Conservation (phyloP, 2,888 invertebrate species). For the Monopis laevigella region DNA sequence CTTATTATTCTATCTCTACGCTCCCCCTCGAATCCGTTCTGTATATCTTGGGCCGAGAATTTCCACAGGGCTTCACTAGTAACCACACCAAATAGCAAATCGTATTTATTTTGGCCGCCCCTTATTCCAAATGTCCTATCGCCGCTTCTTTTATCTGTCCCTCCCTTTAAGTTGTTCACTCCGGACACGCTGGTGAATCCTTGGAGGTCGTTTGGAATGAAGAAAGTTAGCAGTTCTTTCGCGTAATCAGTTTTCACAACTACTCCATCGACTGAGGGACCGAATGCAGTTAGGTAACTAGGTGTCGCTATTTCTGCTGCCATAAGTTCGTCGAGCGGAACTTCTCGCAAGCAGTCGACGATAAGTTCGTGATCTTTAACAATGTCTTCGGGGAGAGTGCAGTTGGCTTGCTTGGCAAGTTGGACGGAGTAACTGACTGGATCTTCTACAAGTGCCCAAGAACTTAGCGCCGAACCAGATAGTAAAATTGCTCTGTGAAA, state of each 20-base stretch:
- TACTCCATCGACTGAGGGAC: constrained; percentile 94
- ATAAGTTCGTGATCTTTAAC: constrained; percentile 85
- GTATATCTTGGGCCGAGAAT: constrained; percentile 86
- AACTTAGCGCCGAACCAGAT: constrained; percentile 88
- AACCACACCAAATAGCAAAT: constrained; percentile 91
- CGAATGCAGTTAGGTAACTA: constrained; percentile 86
- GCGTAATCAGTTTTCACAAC: constrained; percentile 91
- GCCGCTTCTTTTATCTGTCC: constrained; percentile 69
- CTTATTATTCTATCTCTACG: constrained; percentile 85
- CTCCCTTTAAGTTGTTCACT: constrained; percentile 57
- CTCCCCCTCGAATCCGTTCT: constrained; percentile 89
- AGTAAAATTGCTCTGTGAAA: constrained; percentile 89
- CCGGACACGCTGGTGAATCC: constrained; percentile 70
- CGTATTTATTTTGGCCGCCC: constrained; percentile 75
- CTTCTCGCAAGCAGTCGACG: constrained; percentile 84
- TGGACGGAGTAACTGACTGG: constrained; percentile 85
- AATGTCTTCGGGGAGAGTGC: constrained; percentile 83
- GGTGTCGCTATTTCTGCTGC: constrained; percentile 81
- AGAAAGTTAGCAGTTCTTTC: constrained; percentile 78
- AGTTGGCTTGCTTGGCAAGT: constrained; percentile 83
- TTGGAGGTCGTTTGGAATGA: constrained; percentile 73
- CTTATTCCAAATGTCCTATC: constrained; percentile 68
- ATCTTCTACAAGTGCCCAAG: constrained; percentile 91
- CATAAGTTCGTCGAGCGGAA: constrained; percentile 77
- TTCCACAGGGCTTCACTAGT: constrained; percentile 92